A percentile compares a stretch with the other conserved stretches of the same genome.
Evolutionary conservation across 1,140 invertebrate genomes (phyloP).

Genomic region (Platyscapa corneri): DNA sequence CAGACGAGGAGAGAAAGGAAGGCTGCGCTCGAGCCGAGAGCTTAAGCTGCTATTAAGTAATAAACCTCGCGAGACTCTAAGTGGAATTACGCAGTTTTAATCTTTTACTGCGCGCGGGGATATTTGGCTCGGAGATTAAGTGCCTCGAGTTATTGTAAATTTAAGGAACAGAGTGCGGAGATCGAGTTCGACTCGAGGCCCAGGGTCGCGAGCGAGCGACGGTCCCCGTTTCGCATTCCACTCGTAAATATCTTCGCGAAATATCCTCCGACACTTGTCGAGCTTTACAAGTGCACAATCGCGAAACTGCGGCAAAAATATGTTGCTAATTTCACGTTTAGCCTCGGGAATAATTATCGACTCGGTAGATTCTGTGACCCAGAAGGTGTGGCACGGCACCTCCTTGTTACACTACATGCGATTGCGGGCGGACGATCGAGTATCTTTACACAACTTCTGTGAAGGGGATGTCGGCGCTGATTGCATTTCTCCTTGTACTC

Average conservation of each 20-base stretch:
- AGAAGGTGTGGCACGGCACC: neutral
- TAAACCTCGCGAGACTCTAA: too few species aligned
- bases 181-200: too few species aligned
- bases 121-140: neutral
- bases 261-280: neutral
- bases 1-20: neutral
- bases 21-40: neutral
- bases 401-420: neutral
- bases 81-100: neutral
- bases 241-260: neutral
- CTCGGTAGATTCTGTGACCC: neutral
- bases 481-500: neutral
- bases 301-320: neutral
- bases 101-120: neutral
- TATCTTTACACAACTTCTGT: slow-evolving; percentile 9
- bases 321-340: neutral
- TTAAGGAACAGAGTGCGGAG: too few species aligned
- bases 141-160: too few species aligned
- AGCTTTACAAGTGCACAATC: neutral
- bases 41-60: too few species aligned
- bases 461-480: neutral
- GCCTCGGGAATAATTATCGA: neutral
- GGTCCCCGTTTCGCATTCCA: neutral
- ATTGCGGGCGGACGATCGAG: neutral
- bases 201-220: neutral